Evolutionary conservation across 2,797 vertebrate genomes (phyloP).

Genomic region (Sebastes hopkinsi): DNA sequence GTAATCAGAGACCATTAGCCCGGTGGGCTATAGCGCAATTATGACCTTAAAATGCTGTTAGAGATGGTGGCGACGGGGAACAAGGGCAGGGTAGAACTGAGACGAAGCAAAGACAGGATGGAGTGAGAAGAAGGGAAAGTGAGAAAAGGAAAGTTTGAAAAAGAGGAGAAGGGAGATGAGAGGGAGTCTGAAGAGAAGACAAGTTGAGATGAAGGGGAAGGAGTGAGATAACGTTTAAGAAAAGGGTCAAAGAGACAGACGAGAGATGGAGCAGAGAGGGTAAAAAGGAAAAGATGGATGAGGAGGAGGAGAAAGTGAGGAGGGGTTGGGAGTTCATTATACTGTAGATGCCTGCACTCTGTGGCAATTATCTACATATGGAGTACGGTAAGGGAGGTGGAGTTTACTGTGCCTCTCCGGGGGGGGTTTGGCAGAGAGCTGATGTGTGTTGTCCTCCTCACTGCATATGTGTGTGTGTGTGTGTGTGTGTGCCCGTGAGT

Average conservation of each 20-base stretch:
- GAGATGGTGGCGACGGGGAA: neutral
- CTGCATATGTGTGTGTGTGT: neutral
- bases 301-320: neutral
- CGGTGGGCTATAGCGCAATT: neutral
- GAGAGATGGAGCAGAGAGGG: neutral
- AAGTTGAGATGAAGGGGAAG: neutral
- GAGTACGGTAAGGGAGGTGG: neutral
- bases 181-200: neutral
- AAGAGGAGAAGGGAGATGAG: neutral
- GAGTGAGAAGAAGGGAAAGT: neutral
- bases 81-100: neutral
- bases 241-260: neutral
- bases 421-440: slow-evolving; percentile 39
- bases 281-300: slow-evolving; percentile 19
- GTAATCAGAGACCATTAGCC: neutral
- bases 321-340: slow-evolving; percentile 42
- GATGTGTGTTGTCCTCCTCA: slow-evolving; percentile 37
- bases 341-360: slow-evolving; percentile 33
- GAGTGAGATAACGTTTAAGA: neutral
- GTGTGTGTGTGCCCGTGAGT: neutral
- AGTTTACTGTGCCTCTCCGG: slow-evolving; percentile 34
- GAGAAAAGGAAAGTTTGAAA: neutral
- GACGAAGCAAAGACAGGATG: neutral
- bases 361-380: slow-evolving; percentile 53
- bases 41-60: neutral